phyloP scores from a whole-genome alignment of 2,797 vertebrate species.

The Gymnodraco acuticeps region DNA sequence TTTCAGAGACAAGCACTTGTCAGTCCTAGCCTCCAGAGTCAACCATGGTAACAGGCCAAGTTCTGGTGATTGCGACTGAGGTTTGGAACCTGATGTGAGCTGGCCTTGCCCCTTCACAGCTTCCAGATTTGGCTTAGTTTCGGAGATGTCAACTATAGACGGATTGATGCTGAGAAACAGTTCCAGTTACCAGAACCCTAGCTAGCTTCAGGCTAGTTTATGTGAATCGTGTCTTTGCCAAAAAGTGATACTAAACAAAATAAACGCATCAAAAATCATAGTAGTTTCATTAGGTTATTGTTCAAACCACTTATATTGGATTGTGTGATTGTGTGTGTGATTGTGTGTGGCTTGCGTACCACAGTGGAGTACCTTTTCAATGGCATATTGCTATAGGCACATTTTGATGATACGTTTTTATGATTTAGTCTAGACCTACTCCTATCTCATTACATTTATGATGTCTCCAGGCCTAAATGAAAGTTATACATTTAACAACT shows the following conservation, averaged over 20 bases:
- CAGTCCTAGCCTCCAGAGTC: neutral
- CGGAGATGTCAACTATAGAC: conserved; percentile 4
- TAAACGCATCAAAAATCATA: neutral
- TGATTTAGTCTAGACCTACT: neutral
- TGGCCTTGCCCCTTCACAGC: neutral
- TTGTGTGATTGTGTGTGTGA: neutral
- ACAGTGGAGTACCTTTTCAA: neutral
- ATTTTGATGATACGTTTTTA: neutral
- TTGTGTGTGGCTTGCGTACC: neutral
- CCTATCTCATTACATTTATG: neutral
- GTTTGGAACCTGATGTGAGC: conserved; percentile 2
- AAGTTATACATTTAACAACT: neutral
- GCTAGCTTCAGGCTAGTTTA: conserved; percentile 5
- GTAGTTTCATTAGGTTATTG: neutral
- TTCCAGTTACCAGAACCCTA: neutral
- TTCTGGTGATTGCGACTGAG: neutral
- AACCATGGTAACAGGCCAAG: conserved; percentile 4
- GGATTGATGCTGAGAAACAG: neutral
- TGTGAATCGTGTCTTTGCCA: neutral
- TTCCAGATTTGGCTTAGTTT: neutral
- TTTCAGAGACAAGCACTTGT: neutral
- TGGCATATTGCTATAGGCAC: neutral
- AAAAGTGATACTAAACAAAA: neutral
- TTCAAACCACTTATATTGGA: neutral
- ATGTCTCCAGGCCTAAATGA: conserved; percentile 4